Evolutionary conservation across 92 coral and sea anemone species (phyloP).

Genomic region (Palythoa grandiflora): DNA sequence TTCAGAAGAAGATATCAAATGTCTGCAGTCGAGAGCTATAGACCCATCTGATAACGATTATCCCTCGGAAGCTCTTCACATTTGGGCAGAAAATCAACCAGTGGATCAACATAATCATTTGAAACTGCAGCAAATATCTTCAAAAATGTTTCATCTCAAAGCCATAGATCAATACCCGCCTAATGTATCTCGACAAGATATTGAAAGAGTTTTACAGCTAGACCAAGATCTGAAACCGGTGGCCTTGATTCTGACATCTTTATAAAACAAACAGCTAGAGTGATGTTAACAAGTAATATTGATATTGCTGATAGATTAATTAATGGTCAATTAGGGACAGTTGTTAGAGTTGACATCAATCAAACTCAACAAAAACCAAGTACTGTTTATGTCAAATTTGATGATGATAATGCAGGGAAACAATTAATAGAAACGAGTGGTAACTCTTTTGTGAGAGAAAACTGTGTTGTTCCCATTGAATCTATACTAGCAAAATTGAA

Average conservation of each 20-base stretch:
- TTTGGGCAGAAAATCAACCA: conserved; percentile 69
- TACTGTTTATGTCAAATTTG: conserved; percentile 73
- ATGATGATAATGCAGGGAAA: conserved; percentile 69
- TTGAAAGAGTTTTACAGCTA: conserved; percentile 50
- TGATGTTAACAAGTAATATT: conserved; percentile 41
- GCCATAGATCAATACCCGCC: conserved; percentile 57
- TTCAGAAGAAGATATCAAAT: conserved; percentile 58
- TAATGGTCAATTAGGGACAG: conserved; percentile 83
- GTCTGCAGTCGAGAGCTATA: conserved; percentile 26
- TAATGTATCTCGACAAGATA: conserved; percentile 52
- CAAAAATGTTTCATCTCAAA: too few relatives aligned
- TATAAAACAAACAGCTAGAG: conserved; percentile 69
- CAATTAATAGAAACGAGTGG: conserved; percentile 39
- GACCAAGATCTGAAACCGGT: background rate
- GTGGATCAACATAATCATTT: conserved; percentile 55
- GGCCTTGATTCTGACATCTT: conserved; percentile 68
- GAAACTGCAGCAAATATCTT: conserved; percentile 20
- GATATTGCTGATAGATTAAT: conserved; percentile 48
- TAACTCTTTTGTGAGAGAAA: conserved; percentile 61
- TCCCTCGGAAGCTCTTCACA: conserved; percentile 60
- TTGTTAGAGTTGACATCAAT: background rate
- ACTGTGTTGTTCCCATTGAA: conserved; percentile 46
- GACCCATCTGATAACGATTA: conserved; percentile 27
- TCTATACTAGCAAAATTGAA: conserved; percentile 49
- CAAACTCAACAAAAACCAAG: conserved; percentile 49